Percentiles rank a stretch among this genome's conserved stretches.
Conservation (phyloP, 2,888 invertebrate genomes). For the Drosophila mimica region DNA sequence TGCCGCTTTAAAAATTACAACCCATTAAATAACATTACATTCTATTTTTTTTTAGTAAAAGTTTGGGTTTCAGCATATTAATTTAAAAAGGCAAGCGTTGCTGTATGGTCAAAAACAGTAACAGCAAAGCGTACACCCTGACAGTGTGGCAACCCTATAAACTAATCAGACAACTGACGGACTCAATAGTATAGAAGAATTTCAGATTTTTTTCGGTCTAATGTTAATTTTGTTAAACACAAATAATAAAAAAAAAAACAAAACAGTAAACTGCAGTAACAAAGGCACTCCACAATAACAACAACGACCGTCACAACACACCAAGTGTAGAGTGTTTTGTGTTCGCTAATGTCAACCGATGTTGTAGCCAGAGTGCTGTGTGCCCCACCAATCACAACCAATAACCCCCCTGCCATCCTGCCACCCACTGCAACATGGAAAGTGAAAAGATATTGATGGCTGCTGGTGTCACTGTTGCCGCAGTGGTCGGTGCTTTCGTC, state of each 20-base stretch:
- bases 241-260: neutral
- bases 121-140: neutral
- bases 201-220: slow-evolving; percentile 40
- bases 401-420: slow-evolving; percentile 8
- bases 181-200: slow-evolving; percentile 55
- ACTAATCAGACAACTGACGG: slow-evolving; percentile 53
- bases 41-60: neutral
- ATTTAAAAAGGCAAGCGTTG: neutral
- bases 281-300: slow-evolving; percentile 3
- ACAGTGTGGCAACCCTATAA: slow-evolving; percentile 33
- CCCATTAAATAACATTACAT: neutral
- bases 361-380: slow-evolving; percentile 36
- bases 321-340: slow-evolving; percentile 20
- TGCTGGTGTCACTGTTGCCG: slow-evolving; percentile 91
- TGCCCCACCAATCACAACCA: slow-evolving; percentile 8
- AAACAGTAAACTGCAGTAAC: slow-evolving; percentile 9
- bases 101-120: slow-evolving; percentile 6
- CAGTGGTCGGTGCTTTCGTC: slow-evolving; percentile 93
- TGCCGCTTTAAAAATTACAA: neutral
- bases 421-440: slow-evolving; percentile 77
- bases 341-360: slow-evolving; percentile 41
- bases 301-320: neutral
- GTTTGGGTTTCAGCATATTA: slow-evolving; percentile 1
- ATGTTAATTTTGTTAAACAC: slow-evolving; percentile 31
- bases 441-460: slow-evolving; percentile 92